These are phyloP conservation scores for Lithophane ornitopus DNA, from an alignment of 2,888 invertebrate genomes.

Conservation along the genomic window DNA sequence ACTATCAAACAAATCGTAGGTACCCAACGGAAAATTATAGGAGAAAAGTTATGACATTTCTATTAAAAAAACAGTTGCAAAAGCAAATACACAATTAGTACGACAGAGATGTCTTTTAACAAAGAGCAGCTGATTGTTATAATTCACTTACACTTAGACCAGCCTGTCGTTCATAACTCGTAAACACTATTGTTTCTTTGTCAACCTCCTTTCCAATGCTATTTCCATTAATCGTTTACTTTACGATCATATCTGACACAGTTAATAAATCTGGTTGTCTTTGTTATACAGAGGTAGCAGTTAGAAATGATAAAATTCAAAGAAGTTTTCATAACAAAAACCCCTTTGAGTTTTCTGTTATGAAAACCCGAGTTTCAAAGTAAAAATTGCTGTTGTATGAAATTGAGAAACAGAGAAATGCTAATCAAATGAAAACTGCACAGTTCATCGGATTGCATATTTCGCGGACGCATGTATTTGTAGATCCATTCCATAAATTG, in stretches of 20 bases:
- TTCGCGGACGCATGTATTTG: background rate
- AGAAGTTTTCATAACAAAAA: conserved; percentile 25
- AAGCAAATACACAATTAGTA: conserved; percentile 23
- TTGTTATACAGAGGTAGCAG: conserved; percentile 38
- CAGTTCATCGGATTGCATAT: background rate
- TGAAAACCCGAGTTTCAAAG: no score
- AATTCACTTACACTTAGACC: conserved; percentile 72
- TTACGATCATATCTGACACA: conserved; percentile 79
- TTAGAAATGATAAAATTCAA: conserved; percentile 27
- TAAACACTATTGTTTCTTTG: conserved; percentile 82
- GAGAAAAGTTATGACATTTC: background rate
- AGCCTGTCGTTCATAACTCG: conserved; percentile 77
- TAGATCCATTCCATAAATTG: background rate
- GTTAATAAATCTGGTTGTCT: conserved; percentile 58
- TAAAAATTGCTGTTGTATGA: background rate
- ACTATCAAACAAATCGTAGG: background rate
- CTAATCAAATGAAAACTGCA: background rate
- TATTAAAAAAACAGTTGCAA: conserved; percentile 12
- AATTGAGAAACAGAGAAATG: background rate
- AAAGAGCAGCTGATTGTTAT: conserved; percentile 76
- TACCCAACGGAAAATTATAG: no score
- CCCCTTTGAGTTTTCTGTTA: conserved; percentile 22
- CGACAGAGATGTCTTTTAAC: conserved; percentile 49
- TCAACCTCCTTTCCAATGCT: conserved; percentile 74
- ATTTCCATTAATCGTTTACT: conserved; percentile 81